phyloP scores from a whole-genome alignment of 2,888 invertebrate genomes.

The Biston stratarius region DNA sequence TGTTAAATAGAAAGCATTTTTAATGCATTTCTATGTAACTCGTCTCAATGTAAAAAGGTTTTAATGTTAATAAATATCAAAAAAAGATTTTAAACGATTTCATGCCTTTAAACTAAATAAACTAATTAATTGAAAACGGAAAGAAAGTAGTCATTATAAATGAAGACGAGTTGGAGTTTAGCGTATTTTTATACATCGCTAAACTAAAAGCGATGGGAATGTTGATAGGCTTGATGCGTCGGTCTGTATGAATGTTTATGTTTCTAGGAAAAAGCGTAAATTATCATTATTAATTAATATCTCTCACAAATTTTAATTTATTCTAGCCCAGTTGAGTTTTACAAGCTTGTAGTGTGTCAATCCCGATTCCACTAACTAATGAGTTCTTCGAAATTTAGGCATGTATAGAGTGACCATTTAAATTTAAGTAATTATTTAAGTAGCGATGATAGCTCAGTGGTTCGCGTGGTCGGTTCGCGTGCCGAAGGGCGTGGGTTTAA shows the following conservation, averaged over 20 bases:
- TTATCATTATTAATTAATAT: conserved; percentile 1
- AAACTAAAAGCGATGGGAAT: conserved; percentile 10
- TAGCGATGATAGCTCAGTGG: too few relatives aligned
- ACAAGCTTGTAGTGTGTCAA: too few relatives aligned
- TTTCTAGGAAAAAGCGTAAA: conserved; percentile 12
- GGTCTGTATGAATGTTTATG: conserved; percentile 9
- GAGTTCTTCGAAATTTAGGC: too few relatives aligned
- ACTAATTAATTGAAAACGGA: conserved; percentile 46
- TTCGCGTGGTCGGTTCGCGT: too few relatives aligned
- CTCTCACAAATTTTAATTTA: background rate
- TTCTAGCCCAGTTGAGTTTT: too few relatives aligned
- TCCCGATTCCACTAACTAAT: too few relatives aligned
- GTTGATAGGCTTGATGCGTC: conserved; percentile 15
- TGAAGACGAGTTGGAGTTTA: conserved; percentile 41
- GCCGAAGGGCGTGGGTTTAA: too few relatives aligned
- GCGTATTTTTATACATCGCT: conserved; percentile 20
- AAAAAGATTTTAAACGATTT: conserved; percentile 36
- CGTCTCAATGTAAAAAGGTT: conserved; percentile 14
- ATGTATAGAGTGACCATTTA: too few relatives aligned
- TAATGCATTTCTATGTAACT: conserved; percentile 15
- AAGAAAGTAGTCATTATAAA: conserved; percentile 45
- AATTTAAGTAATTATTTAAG: too few relatives aligned
- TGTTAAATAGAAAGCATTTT: conserved; percentile 41
- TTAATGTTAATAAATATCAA: conserved; percentile 28
- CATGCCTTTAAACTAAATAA: conserved; percentile 39